Evolutionary conservation across 2,888 invertebrate species (phyloP).

Genomic region (Acleris laterana): DNA sequence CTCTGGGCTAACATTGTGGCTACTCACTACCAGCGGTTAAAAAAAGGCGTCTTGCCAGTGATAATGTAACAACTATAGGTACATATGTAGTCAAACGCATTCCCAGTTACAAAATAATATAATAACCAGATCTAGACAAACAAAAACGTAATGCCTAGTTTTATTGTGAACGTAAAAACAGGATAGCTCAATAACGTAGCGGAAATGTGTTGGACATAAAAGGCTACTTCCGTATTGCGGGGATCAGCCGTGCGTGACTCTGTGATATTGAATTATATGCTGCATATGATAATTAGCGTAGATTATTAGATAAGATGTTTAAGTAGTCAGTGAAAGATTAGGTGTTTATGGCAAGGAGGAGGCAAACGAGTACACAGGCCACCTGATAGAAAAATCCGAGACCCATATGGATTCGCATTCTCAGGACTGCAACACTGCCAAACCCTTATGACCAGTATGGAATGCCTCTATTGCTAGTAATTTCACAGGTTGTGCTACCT

Average conservation of each 20-base stretch:
- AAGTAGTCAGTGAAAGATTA: too few species aligned
- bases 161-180: conserved; percentile 22
- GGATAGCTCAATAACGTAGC: conserved; percentile 27
- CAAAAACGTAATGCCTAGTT: conserved; percentile 6
- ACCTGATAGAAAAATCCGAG: too few species aligned
- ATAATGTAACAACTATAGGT: background rate
- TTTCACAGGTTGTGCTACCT: too few species aligned
- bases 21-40: conserved; percentile 35
- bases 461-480: too few species aligned
- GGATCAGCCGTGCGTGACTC: conserved; percentile 25
- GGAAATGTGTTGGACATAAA: conserved; percentile 37
- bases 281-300: conserved; percentile 15
- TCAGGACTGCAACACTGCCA: too few species aligned
- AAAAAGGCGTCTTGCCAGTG: conserved; percentile 34
- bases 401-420: too few species aligned
- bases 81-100: too few species aligned
- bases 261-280: conserved; percentile 25
- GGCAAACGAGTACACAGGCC: too few species aligned
- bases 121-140: conserved; percentile 1
- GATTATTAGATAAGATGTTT: conserved; percentile 5
- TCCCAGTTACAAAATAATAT: background rate
- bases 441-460: too few species aligned
- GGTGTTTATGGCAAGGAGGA: too few species aligned
- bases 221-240: conserved; percentile 28
- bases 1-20: conserved; percentile 33